A percentile compares a stretch with the other conserved stretches of the same genome.
Conservation (phyloP, 2,113 vertebrate species). For the Podarcis cretensis region DNA sequence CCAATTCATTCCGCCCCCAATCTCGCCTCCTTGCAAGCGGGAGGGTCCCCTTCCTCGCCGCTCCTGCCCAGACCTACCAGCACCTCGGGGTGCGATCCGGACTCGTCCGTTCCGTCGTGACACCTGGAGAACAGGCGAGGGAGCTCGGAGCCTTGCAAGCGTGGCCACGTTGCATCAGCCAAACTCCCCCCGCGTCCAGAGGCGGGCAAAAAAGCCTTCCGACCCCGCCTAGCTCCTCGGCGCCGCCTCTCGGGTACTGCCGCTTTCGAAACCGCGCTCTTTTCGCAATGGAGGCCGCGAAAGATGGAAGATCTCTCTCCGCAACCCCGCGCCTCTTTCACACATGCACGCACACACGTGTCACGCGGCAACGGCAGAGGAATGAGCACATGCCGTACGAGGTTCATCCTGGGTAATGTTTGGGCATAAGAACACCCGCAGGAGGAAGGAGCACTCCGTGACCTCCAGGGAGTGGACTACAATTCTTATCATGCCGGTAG, state of each 20-base stretch:
- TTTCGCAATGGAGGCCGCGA: no score
- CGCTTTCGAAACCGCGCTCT: no score
- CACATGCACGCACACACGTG: no score
- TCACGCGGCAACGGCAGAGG: no score
- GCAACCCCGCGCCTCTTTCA: background rate
- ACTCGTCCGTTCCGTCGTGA: no score
- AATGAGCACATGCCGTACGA: no score
- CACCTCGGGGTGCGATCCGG: background rate
- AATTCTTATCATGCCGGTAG: background rate
- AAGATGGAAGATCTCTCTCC: no score
- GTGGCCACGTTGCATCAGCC: constrained; percentile 37
- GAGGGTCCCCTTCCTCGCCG: background rate
- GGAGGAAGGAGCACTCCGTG: background rate
- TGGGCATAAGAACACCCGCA: background rate
- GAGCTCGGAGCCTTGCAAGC: background rate
- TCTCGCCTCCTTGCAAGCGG: background rate
- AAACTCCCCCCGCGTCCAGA: background rate
- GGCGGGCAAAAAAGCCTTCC: background rate
- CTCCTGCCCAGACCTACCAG: background rate
- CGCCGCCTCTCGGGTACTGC: background rate
- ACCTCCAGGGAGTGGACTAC: no score
- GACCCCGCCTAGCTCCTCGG: background rate
- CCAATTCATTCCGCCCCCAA: background rate
- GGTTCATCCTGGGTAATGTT: no score
- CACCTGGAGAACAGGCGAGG: background rate